Conservation (phyloP, 2,113 vertebrate species). For the Charadrius vociferus region DNA sequence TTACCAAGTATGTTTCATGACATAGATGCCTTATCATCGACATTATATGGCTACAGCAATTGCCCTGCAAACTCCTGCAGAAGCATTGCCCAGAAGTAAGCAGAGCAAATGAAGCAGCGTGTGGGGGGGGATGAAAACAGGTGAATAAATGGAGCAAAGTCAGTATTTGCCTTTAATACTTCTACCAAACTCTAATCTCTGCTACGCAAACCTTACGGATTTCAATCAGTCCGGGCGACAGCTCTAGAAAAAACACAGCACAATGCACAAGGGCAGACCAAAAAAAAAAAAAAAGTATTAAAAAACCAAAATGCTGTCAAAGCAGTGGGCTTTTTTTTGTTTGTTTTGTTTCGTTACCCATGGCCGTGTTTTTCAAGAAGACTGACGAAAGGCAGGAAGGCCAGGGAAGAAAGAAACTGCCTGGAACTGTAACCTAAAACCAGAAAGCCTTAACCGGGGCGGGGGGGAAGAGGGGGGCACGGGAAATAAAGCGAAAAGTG, state of each 20-base stretch:
- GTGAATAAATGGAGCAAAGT: neutral
- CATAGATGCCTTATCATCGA: neutral
- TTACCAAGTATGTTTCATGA: accelerated
- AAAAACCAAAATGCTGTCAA: neutral
- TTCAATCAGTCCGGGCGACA: accelerated
- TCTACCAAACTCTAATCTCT: accelerated
- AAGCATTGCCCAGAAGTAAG: accelerated
- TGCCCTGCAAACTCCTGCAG: accelerated
- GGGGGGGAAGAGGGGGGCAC: accelerated
- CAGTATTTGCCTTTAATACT: neutral
- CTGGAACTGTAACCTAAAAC: accelerated
- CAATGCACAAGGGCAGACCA: neutral
- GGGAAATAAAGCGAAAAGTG: accelerated
- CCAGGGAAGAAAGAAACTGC: neutral
- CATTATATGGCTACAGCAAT: accelerated
- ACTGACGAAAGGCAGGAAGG: neutral
- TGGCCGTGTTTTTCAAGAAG: neutral
- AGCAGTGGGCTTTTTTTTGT: accelerated
- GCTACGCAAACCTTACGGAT: accelerated
- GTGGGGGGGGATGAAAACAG: too few species aligned
- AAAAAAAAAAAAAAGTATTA: too few species aligned
- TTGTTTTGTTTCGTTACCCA: neutral
- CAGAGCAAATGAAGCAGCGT: accelerated
- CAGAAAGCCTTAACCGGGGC: accelerated
- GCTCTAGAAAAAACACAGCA: neutral